Evolutionary conservation across 30 jellyfish, hydroid and myxozoan genomes (phyloP), one percentile per base, ranked within the genome.

Genomic region (Aurelia aurita): DNA sequence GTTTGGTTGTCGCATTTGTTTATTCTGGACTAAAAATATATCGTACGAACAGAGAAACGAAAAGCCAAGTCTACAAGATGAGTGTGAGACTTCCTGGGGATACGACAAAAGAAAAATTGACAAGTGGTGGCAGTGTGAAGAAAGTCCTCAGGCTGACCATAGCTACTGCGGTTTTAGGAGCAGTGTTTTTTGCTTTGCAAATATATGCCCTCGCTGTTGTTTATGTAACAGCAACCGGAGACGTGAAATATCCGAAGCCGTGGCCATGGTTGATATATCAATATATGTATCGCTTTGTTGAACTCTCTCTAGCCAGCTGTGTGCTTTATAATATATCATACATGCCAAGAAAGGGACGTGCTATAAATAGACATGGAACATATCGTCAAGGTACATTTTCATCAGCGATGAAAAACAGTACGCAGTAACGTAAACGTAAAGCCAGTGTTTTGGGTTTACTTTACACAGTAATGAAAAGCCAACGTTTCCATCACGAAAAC

Each of bases 201-300:
- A 64, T 87, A 29, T 87, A 74, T 60, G 74, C 96, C 0, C 84
- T 87, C 85, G 87, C 88, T 2, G 39, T 57, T 31, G 90, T 87
- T 7, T 77, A 46, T 68, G 59, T 58, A 2, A 57, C 25, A 6
- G 35, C 75, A 5, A 22, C 47, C 10, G 19, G 32, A 26, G 71
- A 32, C 5, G 46, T 12, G 51, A 55, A 18, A 34, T 25, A 77
- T 15, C 76, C 85, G 20, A 64, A 66, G 19, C 90, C 96, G 10
- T 89, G 97, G 97, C 81, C 97, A 10, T 89, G 90, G 90, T 88
- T 77, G 35, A 65, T 43, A 10, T 89, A 71, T 47, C 85, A 80
- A 59, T 68, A 66, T n/a, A 39, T 63, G 2, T 89, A 89, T 49
- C 83, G 97, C 45, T 43, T 89, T 15, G 79, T 70, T 35, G 97